Base-by-base conservation (phyloP, 2,113 vertebrate species). In the Xiphophorus maculatus region DNA sequence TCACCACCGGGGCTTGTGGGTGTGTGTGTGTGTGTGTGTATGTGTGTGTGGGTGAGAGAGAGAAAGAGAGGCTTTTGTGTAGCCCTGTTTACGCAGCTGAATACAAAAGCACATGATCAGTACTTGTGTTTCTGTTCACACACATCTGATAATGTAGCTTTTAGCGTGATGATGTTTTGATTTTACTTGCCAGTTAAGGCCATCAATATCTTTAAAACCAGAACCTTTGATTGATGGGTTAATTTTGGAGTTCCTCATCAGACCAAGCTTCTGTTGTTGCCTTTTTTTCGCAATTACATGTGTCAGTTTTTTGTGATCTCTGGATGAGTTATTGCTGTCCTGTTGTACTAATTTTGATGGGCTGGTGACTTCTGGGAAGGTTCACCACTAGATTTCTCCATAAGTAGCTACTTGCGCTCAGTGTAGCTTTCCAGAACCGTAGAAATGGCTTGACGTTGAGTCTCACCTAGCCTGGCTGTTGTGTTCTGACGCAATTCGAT, bases 1-100 rank as follows among this genome's bases (percentile, higher is more conserved):
- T 87, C 84, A 76, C 62, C 6, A 30, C 51, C 28, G 63, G 75
- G 68, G 19, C 60, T 70, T 76, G 42, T 42, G 40, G 14, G 40
- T 13, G 29, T 66, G 66, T 63, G 28, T 70, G 68, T 67, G 48
- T 70, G 29, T 1, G 40, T 42, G 40, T 64, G 66, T 60, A 25
- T 68, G 68, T 65, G 40, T 70, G 33, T 5, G 44, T 19, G 66
- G 51, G 28, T 68, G 68, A 63, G 35, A 37, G 35, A 37, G 35
- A 37, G 35, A 37, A 37, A 37, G 60, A 64, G 63, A 65, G 71
- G 64, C 63, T 71, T 35, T 61, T 75, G 48, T 69, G 67, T 74
- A 82, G 79, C 79, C 74, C 77, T 77, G 71, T 84, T 83, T 83
- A 64, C 71, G 73, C 82, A 80, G 85, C 75, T 87, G 81, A 85